Evolutionary conservation across 2,113 vertebrate genomes (phyloP), one percentile per base, ranked within the genome.

Genomic region (Dipodomys ordii): DNA sequence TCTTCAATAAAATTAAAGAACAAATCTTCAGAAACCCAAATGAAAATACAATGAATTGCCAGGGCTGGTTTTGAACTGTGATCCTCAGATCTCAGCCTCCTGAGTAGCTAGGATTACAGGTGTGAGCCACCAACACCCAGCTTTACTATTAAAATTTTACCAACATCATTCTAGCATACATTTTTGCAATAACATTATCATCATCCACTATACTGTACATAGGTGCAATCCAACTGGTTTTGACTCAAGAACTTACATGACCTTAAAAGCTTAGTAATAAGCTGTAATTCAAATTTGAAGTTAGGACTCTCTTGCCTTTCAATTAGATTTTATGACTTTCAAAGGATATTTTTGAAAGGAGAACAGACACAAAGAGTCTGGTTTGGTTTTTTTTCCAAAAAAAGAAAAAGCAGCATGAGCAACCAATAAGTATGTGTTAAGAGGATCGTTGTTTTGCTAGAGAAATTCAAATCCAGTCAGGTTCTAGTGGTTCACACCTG

Each of bases 1-100:
- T 97, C 3, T 69, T 92, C 78, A 96, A 76, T 1, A 93, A 76
- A 91, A 62, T 22, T 64, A 57, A 94, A 77, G 87, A 95, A 20
- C n/a, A 93, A 27, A 92, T 92, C 69, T 93, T 0, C 46, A 76
- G 10, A 83, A 46, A 84, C 93, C 0, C 7, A 60, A 88, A 93
- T 13, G 73, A 90, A 92, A 92, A 81, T 53, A 49, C 4, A 88
- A 60, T 30, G 16, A 49, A 86, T 81, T 49, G 49, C 10, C 49
- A 1, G 8, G 49, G 49, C 49, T 49, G 12, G 49, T 12, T 12
- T 49, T 9, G 49, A 49, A 49, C 49, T 49, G 49, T 49, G 49
- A 49, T 49, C 1, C 16, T 62, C 60, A 10, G 9, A 15, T 15
- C 20, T 62, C 20, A 6, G 20, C 60, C 20, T 62, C 60, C 60